Evolutionary conservation across 2,888 invertebrate genomes (phyloP).

Genomic region (Ectemnius lituratus): DNA sequence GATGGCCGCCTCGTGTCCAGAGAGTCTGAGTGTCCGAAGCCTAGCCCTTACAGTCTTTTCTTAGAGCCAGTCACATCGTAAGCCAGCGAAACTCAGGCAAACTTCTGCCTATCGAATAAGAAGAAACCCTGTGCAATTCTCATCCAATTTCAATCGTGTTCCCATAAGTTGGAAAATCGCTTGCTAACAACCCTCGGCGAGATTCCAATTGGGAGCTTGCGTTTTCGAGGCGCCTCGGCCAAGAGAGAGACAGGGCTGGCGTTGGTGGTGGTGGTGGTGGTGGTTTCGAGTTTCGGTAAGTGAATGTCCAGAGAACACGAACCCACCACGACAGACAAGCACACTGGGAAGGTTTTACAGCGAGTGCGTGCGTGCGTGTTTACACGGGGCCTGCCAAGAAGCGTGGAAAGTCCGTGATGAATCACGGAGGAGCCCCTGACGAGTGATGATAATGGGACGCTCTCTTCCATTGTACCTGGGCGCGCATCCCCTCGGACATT

Average conservation of each 20-base stretch:
- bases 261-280: background rate
- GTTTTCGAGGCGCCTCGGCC: background rate
- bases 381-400: slow-evolving; percentile 36
- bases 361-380: slow-evolving; percentile 20
- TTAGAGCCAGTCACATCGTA: slow-evolving; percentile 72
- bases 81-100: slow-evolving; percentile 63
- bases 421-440: slow-evolving; percentile 15
- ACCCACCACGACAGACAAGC: slow-evolving; percentile 28
- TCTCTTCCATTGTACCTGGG: background rate
- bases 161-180: too few species aligned
- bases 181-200: background rate
- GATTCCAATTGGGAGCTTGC: background rate
- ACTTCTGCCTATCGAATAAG: slow-evolving; percentile 31
- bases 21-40: slow-evolving; percentile 42
- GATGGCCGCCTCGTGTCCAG: slow-evolving; percentile 54
- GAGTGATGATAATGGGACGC: slow-evolving; percentile 5
- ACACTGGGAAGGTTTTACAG: background rate
- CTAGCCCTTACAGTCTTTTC: slow-evolving; percentile 65
- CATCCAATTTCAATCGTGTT: too few species aligned
- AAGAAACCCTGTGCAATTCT: background rate
- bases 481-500: background rate
- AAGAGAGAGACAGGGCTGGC: background rate
- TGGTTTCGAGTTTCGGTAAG: slow-evolving; percentile 63
- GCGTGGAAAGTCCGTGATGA: slow-evolving; percentile 4
- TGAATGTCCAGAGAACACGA: slow-evolving; percentile 50